Evolutionary conservation across 2,113 vertebrate species (phyloP).

Genomic region (Corythaixoides concolor): DNA sequence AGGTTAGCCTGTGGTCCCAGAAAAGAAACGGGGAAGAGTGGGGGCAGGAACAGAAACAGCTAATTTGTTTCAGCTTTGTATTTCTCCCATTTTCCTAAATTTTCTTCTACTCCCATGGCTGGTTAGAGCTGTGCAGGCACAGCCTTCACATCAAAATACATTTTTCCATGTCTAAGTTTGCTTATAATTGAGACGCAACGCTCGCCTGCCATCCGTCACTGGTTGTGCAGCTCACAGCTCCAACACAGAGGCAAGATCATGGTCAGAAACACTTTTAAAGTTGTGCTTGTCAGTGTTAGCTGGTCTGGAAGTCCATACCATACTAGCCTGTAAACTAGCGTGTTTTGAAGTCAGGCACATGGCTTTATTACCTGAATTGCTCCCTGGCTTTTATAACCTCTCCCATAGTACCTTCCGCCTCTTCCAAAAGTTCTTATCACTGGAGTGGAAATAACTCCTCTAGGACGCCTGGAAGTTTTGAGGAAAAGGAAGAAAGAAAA

Average conservation of each 20-base stretch:
- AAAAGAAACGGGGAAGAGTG: background rate
- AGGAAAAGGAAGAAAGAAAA: constrained; percentile 16
- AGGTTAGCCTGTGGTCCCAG: background rate
- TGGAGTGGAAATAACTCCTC: constrained; percentile 93
- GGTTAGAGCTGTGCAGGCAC: background rate
- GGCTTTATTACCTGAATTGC: constrained; percentile 80
- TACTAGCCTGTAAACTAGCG: background rate
- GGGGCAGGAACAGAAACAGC: background rate
- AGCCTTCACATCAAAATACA: background rate
- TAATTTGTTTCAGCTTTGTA: constrained; percentile 8
- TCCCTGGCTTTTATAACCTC: constrained; percentile 89
- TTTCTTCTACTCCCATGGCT: background rate
- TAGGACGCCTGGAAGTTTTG: constrained; percentile 77
- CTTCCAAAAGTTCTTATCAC: constrained; percentile 92
- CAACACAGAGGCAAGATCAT: background rate
- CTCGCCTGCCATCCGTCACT: background rate
- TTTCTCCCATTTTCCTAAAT: background rate
- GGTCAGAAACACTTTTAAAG: background rate
- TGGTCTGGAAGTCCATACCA: background rate
- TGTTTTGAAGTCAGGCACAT: background rate
- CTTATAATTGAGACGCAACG: background rate
- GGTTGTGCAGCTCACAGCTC: background rate
- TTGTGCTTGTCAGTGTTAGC: background rate
- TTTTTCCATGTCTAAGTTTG: background rate
- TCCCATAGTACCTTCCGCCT: constrained; percentile 84